phyloP scores from a whole-genome alignment of 2,113 vertebrate species.

The Ammodytes dubius region DNA sequence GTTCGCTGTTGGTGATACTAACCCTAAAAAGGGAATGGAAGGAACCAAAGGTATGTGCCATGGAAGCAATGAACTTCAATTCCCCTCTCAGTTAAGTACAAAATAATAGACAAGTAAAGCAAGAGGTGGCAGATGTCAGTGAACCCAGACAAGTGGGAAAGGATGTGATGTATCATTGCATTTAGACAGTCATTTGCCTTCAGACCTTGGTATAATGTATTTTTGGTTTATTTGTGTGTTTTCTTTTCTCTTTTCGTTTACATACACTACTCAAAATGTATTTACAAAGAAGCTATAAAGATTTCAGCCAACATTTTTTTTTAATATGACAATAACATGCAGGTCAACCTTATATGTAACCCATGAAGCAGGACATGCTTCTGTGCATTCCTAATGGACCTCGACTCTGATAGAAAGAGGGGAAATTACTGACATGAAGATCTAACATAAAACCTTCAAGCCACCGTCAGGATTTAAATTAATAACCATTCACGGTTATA shows the following conservation, averaged over 20 bases:
- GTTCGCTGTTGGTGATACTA: neutral
- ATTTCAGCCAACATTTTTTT: neutral
- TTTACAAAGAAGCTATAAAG: neutral
- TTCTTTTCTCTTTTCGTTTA: neutral
- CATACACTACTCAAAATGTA: neutral
- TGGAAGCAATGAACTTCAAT: conserved; percentile 31
- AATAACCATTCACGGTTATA: conserved; percentile 24
- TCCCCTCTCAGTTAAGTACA: conserved; percentile 26
- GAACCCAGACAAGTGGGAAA: conserved; percentile 25
- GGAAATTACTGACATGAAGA: conserved; percentile 34
- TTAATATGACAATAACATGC: neutral
- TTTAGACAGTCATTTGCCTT: conserved; percentile 33
- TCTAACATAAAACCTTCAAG: conserved; percentile 28
- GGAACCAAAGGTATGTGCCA: neutral
- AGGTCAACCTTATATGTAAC: conserved; percentile 20
- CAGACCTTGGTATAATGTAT: neutral
- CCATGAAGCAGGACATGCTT: conserved; percentile 15
- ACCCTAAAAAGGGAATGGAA: neutral
- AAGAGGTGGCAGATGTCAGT: conserved; percentile 33
- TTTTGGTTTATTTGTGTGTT: neutral
- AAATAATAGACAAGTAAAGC: conserved; percentile 40
- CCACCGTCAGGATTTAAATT: conserved; percentile 37
- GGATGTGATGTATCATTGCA: conserved; percentile 40
- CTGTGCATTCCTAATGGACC: conserved; percentile 13
- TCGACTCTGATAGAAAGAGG: conserved; percentile 27